phyloP scores from a whole-genome alignment of 2,888 invertebrate species.

The Bedellia somnulentella region DNA sequence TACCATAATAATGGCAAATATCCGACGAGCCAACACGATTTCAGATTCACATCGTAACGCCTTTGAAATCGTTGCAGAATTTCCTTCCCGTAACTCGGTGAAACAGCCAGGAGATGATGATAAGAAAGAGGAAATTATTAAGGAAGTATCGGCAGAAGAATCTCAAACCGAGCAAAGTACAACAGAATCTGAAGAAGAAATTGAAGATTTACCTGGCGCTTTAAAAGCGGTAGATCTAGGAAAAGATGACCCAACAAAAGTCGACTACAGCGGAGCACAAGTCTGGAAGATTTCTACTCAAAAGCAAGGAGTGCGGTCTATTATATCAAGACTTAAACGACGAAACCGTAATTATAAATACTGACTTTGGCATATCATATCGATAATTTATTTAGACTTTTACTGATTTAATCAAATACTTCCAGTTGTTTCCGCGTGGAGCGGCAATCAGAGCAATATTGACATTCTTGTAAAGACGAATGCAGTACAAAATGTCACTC shows the following conservation, averaged over 20 bases:
- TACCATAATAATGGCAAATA: constrained; percentile 2
- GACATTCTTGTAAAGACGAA: constrained; percentile 74
- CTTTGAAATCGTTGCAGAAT: constrained; percentile 5
- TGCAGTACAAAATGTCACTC: constrained; percentile 64
- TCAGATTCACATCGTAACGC: background rate
- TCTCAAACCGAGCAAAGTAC: too few relatives aligned
- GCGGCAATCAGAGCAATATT: constrained; percentile 62
- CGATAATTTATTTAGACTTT: background rate
- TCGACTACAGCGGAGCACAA: constrained; percentile 76
- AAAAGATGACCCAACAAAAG: constrained; percentile 22
- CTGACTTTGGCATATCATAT: background rate
- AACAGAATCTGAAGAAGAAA: constrained; percentile 8
- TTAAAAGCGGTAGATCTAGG: constrained; percentile 14
- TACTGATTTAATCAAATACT: constrained; percentile 1
- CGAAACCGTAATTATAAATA: constrained; percentile 30
- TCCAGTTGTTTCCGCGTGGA: constrained; percentile 67
- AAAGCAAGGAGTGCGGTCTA: constrained; percentile 40
- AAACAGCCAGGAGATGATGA: constrained; percentile 4
- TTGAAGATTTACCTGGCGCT: constrained; percentile 11
- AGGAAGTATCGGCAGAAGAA: background rate
- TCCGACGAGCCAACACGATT: too few relatives aligned
- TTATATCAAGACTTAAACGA: constrained; percentile 29
- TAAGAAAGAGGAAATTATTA: background rate
- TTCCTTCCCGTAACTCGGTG: constrained; percentile 4
- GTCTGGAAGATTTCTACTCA: constrained; percentile 68